phyloP scores from a whole-genome alignment of 2,797 vertebrate species.

The Streptopelia turtur region DNA sequence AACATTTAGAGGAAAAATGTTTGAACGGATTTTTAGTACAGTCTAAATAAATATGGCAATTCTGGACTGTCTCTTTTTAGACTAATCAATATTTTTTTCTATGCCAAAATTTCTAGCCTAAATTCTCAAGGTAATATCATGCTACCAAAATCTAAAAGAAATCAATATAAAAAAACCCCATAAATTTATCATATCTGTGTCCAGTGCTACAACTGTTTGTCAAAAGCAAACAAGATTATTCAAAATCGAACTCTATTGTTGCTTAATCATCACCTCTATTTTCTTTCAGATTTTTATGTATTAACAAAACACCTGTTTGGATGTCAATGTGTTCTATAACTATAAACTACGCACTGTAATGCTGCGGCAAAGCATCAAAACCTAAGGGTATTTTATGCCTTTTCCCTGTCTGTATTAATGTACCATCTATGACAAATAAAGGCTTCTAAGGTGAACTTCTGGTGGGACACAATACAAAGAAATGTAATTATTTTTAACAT shows the following conservation, averaged over 20 bases:
- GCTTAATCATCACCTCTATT: background rate
- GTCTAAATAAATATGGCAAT: background rate
- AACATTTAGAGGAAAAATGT: background rate
- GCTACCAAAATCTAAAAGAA: background rate
- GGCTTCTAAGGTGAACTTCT: background rate
- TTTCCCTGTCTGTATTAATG: background rate
- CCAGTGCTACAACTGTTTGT: background rate
- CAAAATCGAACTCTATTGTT: background rate
- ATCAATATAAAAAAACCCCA: accelerated
- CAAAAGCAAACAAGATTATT: background rate
- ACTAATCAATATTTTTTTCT: background rate
- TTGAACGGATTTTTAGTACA: background rate
- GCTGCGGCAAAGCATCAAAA: background rate
- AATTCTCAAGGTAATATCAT: background rate
- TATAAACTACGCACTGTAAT: background rate
- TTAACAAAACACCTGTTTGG: background rate
- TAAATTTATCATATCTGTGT: background rate
- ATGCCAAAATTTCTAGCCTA: background rate
- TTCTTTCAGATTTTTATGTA: background rate
- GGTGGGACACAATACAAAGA: background rate
- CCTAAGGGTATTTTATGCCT: background rate
- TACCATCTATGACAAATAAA: background rate
- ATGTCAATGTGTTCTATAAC: background rate
- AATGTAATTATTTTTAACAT: background rate
- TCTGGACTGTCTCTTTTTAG: background rate